phyloP scores from a whole-genome alignment of 2,113 vertebrate species.

The Phrynosoma blainvillii region DNA sequence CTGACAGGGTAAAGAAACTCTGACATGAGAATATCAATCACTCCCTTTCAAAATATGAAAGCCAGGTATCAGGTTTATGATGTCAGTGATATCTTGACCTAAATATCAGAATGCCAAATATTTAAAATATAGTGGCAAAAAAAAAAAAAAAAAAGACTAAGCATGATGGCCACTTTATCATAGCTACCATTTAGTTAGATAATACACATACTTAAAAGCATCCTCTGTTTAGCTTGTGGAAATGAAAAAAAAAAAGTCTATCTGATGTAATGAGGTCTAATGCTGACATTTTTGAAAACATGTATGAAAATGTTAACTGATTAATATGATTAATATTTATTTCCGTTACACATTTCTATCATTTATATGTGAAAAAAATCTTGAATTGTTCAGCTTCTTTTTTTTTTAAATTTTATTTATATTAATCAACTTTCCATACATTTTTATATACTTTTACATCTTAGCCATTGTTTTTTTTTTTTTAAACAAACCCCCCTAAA shows the following conservation, averaged over 20 bases:
- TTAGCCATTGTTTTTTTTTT: too few relatives aligned
- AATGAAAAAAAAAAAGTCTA: background rate
- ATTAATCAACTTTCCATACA: too few relatives aligned
- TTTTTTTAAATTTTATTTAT: too few relatives aligned
- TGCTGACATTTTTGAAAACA: conserved; percentile 38
- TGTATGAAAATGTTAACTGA: conserved; percentile 20
- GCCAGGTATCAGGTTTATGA: background rate
- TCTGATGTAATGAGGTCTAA: conserved; percentile 17
- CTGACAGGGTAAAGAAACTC: background rate
- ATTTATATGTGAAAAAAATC: conserved; percentile 43
- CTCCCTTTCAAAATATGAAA: background rate
- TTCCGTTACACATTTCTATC: conserved; percentile 23
- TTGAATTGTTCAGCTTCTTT: conserved; percentile 3
- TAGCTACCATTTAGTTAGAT: background rate
- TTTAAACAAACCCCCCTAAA: too few relatives aligned
- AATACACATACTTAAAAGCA: background rate
- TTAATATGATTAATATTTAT: conserved; percentile 36
- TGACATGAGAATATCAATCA: background rate
- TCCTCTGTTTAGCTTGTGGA: conserved; percentile 5
- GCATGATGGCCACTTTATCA: background rate
- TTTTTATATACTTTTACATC: too few relatives aligned
- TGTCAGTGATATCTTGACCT: background rate
- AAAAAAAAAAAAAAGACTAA: background rate
- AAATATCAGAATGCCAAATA: background rate
- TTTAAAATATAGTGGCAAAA: background rate